phyloP scores from a whole-genome alignment of 92 coral and sea anemone genomes.

The Nematostella vectensis region DNA sequence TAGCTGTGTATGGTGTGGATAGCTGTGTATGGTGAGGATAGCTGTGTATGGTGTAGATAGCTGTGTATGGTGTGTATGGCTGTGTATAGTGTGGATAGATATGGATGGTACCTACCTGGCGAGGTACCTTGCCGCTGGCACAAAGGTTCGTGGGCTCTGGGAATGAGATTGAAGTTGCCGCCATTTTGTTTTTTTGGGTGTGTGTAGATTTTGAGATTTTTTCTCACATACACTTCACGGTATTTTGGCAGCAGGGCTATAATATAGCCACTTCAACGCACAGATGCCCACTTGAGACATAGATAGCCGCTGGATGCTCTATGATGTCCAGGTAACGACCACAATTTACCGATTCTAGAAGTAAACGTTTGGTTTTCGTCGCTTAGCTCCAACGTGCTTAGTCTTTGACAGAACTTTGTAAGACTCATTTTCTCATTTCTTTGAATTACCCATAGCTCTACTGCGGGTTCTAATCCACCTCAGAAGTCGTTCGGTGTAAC shows the following conservation, averaged over 20 bases:
- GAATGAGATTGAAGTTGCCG: too few relatives aligned
- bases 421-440: not conserved
- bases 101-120: not conserved
- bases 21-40: too few relatives aligned
- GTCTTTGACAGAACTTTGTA: not conserved
- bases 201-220: too few relatives aligned
- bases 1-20: too few relatives aligned
- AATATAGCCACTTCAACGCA: constrained; percentile 10
- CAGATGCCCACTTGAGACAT: constrained; percentile 6
- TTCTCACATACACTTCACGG: not conserved
- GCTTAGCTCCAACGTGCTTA: not conserved
- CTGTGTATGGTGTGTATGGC: too few relatives aligned
- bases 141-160: too few relatives aligned
- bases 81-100: too few relatives aligned
- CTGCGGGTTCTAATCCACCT: constrained; percentile 32
- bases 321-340: constrained; percentile 53
- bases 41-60: too few relatives aligned
- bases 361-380: not conserved
- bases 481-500: constrained; percentile 81
- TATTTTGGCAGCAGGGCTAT: constrained; percentile 9
- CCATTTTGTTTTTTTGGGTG: constrained; percentile 29
- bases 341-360: not conserved
- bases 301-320: constrained; percentile 8
- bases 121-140: constrained; percentile 34
- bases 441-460: constrained; percentile 16